A percentile compares a stretch with the other conserved stretches of the same genome.
Conservation (phyloP, 2,113 vertebrate species). For the Myiopsitta monachus region DNA sequence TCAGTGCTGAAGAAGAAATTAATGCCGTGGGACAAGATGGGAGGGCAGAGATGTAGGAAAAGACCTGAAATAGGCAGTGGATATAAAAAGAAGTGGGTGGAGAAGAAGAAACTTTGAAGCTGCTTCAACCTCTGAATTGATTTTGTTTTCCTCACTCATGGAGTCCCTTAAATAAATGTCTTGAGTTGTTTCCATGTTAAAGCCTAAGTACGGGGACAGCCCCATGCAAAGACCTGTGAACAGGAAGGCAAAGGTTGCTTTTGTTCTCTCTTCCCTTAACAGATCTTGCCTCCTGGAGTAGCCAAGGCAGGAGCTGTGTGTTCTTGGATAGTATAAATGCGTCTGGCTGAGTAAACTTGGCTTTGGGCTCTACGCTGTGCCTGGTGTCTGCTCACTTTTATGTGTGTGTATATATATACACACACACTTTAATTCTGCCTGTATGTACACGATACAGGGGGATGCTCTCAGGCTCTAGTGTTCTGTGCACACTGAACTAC, state of each 20-base stretch:
- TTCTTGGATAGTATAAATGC: not conserved
- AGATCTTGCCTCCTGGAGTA: not conserved
- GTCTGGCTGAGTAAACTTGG: not conserved
- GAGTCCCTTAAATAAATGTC: not conserved
- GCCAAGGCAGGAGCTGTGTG: not conserved
- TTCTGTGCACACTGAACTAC: not conserved
- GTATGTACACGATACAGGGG: too few species aligned
- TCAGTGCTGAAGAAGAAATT: not conserved
- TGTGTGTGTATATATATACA: not conserved
- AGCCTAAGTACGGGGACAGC: not conserved
- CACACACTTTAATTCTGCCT: not conserved
- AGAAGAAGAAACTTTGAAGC: not conserved
- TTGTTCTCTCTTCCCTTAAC: not conserved
- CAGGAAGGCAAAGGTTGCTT: not conserved
- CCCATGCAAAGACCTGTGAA: not conserved
- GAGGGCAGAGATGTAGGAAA: not conserved
- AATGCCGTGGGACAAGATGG: not conserved
- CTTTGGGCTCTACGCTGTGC: not conserved
- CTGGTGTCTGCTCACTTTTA: not conserved
- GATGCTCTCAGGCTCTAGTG: not conserved
- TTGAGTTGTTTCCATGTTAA: not conserved
- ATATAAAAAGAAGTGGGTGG: slow-evolving; percentile 5
- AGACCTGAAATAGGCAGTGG: not conserved
- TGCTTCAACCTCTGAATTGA: not conserved
- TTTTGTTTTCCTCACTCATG: not conserved